Base-by-base conservation (phyloP, 1,140 invertebrate species). In the Dinothrombium tinctorium region DNA sequence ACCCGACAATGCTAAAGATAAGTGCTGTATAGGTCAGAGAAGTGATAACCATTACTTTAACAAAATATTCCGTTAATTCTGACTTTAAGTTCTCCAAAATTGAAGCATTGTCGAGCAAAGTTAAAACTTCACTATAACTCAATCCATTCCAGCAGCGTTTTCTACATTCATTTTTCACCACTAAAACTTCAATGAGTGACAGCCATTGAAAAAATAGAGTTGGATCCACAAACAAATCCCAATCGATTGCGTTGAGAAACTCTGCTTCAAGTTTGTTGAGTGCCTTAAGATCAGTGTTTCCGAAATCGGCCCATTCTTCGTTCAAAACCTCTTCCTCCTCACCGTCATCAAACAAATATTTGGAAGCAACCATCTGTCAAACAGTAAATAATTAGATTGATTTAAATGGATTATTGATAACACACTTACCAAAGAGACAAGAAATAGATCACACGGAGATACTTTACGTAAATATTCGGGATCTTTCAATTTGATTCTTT, bases 321-420 rank as follows among this genome's bases (percentile, higher is more conserved):
- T 52, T 52, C 12, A 37, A 50, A 5, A 51, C 46, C 57, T 81
- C 76, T 54, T 81, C 77, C 48, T 79, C 73, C 60, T 81, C 76
- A 37, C 83, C 84, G 57, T 83, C 76, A 55, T 89, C 86, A 56
- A 82, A 73, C 49, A 90, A 63, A 59, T 83, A 90, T 65, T 94
- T 94, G 50, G 79, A 84, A 21, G 84, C 84, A 50, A 92, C 74
- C 74, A 94, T 77, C 86, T 92, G 53, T 15, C 64, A 57, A 49
- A 52, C 22, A 21, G 20, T 31, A 12, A 35, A 40, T 17, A 36
- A 50, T n/a, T 19, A 35, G 7, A 35, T 35, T 7, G 19, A 25
- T 21, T 8, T 7, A 33, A 19, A 29, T 14, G 15, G 21, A 45
- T 26, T 28, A 42, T 28, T 35, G 28, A 35, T 9, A 40, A 43